Conservation (phyloP, 2,113 vertebrate species). For the Malaclemys terrapin region DNA sequence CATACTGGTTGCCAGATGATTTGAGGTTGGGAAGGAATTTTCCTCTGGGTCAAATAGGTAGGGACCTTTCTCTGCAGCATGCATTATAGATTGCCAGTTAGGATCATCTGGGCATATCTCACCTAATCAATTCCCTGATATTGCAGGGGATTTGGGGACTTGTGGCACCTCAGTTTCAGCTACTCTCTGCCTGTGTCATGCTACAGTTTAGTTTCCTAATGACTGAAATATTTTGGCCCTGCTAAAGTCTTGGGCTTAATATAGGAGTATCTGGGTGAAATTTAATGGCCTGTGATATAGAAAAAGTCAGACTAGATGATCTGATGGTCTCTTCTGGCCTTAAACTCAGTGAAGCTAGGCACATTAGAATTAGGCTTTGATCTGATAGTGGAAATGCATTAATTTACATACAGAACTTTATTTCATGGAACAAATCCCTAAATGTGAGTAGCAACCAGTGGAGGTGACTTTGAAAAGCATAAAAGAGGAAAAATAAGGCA, state of each 20-base stretch:
- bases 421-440: neutral
- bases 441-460: neutral
- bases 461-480: neutral
- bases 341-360: neutral
- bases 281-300: neutral
- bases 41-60: no score
- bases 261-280: neutral
- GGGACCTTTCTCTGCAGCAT: no score
- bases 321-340: neutral
- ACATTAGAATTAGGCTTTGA: neutral
- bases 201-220: no score
- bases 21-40: no score
- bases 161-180: no score
- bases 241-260: neutral
- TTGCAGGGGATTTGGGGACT: no score
- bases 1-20: no score
- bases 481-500: neutral
- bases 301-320: neutral
- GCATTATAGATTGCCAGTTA: no score
- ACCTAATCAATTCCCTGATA: no score
- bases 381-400: neutral
- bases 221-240: no score
- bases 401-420: neutral
- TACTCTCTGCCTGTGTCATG: no score
- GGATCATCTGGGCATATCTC: no score